Evolutionary conservation across 2,888 invertebrate species (phyloP).

Genomic region (Uloborus plumipes): DNA sequence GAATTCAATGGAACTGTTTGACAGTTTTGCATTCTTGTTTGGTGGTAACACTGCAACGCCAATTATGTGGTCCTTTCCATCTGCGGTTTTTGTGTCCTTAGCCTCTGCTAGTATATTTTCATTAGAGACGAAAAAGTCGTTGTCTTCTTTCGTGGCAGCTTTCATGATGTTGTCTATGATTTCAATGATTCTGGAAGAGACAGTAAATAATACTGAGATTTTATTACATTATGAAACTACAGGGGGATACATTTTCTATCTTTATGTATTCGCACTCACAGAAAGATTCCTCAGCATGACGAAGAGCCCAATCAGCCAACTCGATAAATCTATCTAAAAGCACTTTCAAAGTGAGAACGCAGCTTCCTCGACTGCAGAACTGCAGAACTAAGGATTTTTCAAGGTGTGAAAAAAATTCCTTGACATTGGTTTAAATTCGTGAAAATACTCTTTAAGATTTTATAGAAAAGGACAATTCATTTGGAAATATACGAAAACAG

Average conservation of each 20-base stretch:
- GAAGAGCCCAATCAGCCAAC: too few relatives aligned
- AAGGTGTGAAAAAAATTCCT: too few relatives aligned
- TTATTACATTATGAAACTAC: not conserved
- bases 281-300: too few relatives aligned
- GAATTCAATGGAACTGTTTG: conserved; percentile 18
- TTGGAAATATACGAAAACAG: too few relatives aligned
- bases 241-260: not conserved
- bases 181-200: conserved; percentile 23
- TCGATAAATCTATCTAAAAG: too few relatives aligned
- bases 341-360: too few relatives aligned
- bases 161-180: conserved; percentile 27
- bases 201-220: not conserved
- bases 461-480: too few relatives aligned
- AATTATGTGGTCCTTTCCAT: conserved; percentile 9
- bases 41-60: conserved; percentile 14
- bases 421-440: too few relatives aligned
- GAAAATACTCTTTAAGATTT: too few relatives aligned
- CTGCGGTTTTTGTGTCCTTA: conserved; percentile 3
- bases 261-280: too few relatives aligned
- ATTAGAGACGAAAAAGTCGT: conserved; percentile 28
- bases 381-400: too few relatives aligned
- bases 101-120: conserved; percentile 17
- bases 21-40: not conserved
- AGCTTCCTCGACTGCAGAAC: too few relatives aligned
- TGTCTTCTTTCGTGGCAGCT: not conserved